Base-by-base conservation (phyloP, 2,113 vertebrate species). In the Colossoma macropomum region DNA sequence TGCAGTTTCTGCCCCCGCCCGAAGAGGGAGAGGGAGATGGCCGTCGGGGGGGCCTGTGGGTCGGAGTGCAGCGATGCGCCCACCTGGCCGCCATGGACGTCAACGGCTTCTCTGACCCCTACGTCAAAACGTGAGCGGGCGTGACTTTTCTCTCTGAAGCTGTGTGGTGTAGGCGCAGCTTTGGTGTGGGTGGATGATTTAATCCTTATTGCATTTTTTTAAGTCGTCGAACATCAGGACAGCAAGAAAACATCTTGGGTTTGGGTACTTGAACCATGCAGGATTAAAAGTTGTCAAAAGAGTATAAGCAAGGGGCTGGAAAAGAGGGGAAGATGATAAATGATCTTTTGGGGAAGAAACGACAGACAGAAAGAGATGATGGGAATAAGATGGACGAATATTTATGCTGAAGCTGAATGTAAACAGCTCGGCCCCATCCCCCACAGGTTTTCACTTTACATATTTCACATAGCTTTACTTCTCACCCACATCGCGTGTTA, bases 1-100 rank as follows among this genome's bases (percentile, higher is more conserved):
- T 97, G 84, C 95, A 93, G 88, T 96, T 95, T 32, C 60, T 92
- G 85, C 83, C 90, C 87, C 93, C 0, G 8, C 84, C 75, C 17
- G 88, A 80, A 4, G 56, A 72, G n/a, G 86, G 84, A 0, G 76
- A 32, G 0, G 82, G 63, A n/a, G 82, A 77, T 7, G 87, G 70
- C 10, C 79, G 45, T 68, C 17, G 87, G 2, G 92, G 85, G 0
- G 95, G 96, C 0, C 91, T 97, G 30, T 91, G 92, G 10, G 96
- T 97, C 45, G 95, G 95, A n/a, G 95, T 97, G 17, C 84, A 90
- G 25, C 95, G 96, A 79, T 97, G 96, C 1, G 95, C 96, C 17
- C 96, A 97, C 84, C 92, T 97, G 80, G 96, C 96, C 0, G 96
- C 96, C 71, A 96, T 97, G 96, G 96, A 97, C 0, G 96, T 96